Base-by-base conservation (phyloP, 2,797 vertebrate genomes). In the Lophius americanus region DNA sequence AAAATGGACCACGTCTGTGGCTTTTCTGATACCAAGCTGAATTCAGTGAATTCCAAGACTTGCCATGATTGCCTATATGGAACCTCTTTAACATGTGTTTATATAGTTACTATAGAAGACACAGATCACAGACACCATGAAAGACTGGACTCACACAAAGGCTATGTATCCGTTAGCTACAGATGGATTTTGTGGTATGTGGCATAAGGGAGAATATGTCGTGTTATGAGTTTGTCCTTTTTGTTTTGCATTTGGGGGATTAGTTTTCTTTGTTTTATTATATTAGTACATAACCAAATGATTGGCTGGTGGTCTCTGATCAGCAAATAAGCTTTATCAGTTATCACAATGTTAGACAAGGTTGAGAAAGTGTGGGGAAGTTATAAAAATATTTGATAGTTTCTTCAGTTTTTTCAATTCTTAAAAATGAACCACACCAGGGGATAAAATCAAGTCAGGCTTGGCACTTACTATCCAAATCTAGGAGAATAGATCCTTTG, bases 41-140 rank as follows among this genome's bases (percentile, higher is more conserved):
- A 96, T 96, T 96, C 96, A 96, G 91, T 96, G 96, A 98, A 97
- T 96, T 97, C 95, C 91, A 89, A 94, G 88, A 94, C 89, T 93
- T 89, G 86, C 85, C 85, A 62, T 90, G 78, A 85, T 90, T 86
- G 87, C 88, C 91, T 91, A 87, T 65, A 70, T 76, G 79, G 73
- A 81, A 76, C 70, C 83, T 77, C 77, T 80, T 84, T 78, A 58
- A 66, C 56, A 70, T 84, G 87, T 78, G 82, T 88, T 89, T 82
- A 64, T 83, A 73, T 70, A 41, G 51, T 11, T 11, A 9, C 39
- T 41, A 23, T 23, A 44, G 57, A 79, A 73, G 65, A 71, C 79
- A 55, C n/a, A 53, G 50, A 76, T 62, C 47, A 65, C 77, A 72
- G 66, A 62, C 51, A 68, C 60, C 39, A 72, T 12, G 39, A 81